These are phyloP conservation scores for Pseudochirops cupreus DNA, from an alignment of 2,797 vertebrate species.

Conservation along the genomic window DNA sequence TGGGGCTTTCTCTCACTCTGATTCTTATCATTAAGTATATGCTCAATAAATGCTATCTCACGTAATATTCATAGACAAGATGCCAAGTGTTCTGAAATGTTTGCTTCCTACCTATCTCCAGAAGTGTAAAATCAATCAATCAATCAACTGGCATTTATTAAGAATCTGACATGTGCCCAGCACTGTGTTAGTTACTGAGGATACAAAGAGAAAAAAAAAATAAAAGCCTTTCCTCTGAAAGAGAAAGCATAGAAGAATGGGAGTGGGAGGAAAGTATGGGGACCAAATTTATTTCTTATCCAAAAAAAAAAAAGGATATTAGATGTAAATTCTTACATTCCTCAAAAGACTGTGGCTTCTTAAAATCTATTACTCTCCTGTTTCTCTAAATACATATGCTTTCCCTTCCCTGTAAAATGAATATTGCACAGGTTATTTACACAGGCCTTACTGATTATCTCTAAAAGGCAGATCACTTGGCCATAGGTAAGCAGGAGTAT, in stretches of 20 bases:
- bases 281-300: neutral
- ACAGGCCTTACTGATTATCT: slow-evolving; percentile 68
- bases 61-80: neutral
- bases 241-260: neutral
- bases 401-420: slow-evolving; percentile 21
- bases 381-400: neutral
- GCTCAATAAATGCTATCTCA: neutral
- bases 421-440: slow-evolving; percentile 57
- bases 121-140: neutral
- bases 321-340: slow-evolving; percentile 38
- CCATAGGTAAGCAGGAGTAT: slow-evolving; percentile 79
- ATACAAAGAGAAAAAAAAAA: neutral
- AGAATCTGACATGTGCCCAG: neutral
- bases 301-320: neutral
- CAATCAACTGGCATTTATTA: neutral
- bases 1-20: neutral
- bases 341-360: slow-evolving; percentile 27
- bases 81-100: neutral
- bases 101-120: neutral
- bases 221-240: neutral
- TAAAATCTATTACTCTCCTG: slow-evolving; percentile 1
- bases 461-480: slow-evolving; percentile 76
- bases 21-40: neutral
- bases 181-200: neutral
- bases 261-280: neutral